Conservation (phyloP, 1,140 invertebrate genomes). For the Heterodera carotae region DNA sequence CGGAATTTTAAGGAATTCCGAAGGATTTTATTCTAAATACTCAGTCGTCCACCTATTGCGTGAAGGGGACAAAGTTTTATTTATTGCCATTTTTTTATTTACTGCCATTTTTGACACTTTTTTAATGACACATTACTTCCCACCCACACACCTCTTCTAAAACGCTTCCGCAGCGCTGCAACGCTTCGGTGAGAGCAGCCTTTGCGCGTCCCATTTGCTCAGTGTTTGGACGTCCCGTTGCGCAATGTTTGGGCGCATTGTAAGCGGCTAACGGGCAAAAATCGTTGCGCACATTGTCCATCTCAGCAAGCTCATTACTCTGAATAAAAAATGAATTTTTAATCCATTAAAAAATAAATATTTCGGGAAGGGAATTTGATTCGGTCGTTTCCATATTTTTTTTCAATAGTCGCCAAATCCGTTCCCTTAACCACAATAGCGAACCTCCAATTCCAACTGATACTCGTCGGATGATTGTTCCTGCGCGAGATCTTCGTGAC, state of each 20-base stretch:
- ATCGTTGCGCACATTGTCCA: not conserved
- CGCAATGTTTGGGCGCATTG: slow-evolving; percentile 1
- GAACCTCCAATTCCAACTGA: not conserved
- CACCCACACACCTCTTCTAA: slow-evolving; percentile 12
- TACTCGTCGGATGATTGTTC: not conserved
- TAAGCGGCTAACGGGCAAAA: slow-evolving; percentile 21
- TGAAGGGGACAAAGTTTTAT: no score
- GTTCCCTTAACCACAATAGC: no score
- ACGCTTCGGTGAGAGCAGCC: not conserved
- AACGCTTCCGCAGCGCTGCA: slow-evolving; percentile 2
- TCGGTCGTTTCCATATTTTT: no score
- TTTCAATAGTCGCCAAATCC: no score
- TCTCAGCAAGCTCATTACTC: slow-evolving; percentile 20
- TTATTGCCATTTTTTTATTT: no score
- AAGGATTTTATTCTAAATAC: no score
- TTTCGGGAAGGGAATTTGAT: no score
- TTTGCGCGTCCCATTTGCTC: not conserved
- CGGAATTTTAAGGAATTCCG: no score
- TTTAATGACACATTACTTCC: not conserved
- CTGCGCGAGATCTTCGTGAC: no score
- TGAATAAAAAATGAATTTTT: not conserved
- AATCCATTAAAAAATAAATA: no score
- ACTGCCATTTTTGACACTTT: no score
- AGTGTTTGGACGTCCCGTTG: not conserved
- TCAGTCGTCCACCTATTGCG: no score